Conservation (phyloP, 2,113 vertebrate genomes). For the Psophia crepitans region DNA sequence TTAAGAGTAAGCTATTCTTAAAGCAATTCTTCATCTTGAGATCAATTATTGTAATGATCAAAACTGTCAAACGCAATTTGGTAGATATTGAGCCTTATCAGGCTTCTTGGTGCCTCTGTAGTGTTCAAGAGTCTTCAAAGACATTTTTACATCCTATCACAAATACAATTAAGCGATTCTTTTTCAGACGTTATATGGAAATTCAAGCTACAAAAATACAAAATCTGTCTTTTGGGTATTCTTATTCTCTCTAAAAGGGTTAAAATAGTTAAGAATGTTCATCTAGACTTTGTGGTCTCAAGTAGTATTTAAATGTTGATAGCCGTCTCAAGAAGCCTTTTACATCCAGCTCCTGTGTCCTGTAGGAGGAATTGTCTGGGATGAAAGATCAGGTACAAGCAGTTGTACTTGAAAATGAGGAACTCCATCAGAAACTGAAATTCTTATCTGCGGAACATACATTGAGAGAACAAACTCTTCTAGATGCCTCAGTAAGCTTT, state of each 20-base stretch:
- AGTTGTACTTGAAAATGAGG: conserved; percentile 87
- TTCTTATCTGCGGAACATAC: conserved; percentile 71
- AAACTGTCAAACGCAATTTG: not conserved
- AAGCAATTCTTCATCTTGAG: too few relatives aligned
- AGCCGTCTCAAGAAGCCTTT: not conserved
- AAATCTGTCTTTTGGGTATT: not conserved
- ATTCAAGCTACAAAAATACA: not conserved
- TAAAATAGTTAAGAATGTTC: not conserved
- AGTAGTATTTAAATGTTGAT: not conserved
- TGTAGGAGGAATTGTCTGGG: conserved; percentile 86
- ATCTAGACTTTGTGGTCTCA: not conserved
- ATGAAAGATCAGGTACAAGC: conserved; percentile 82
- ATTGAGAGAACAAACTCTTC: conserved; percentile 76
- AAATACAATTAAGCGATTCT: not conserved
- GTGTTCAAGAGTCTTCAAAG: not conserved
- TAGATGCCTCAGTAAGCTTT: conserved; percentile 72
- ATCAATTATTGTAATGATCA: not conserved
- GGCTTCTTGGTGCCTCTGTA: not conserved
- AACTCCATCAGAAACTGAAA: conserved; percentile 80
- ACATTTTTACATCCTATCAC: not conserved
- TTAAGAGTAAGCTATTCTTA: too few relatives aligned
- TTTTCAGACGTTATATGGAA: not conserved
- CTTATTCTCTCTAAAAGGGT: not conserved
- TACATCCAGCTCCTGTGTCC: not conserved
- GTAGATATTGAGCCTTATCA: not conserved